These are phyloP conservation scores for Zygothrica quintamaculata DNA, from an alignment of 2,888 invertebrate genomes.

Conservation along the genomic window DNA sequence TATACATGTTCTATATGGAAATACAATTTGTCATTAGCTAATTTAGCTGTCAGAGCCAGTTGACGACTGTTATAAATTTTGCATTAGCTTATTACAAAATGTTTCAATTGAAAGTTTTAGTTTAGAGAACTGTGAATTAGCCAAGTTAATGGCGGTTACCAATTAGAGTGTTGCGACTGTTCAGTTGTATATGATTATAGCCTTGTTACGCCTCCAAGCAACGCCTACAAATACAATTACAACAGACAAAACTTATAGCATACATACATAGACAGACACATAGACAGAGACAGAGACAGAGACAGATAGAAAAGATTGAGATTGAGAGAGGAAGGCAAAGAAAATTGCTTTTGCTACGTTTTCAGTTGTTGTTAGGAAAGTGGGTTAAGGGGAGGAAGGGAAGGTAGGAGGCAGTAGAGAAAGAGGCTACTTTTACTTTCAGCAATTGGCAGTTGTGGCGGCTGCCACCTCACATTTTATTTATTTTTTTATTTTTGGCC, in stretches of 20 bases:
- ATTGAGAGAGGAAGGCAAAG: slow-evolving; percentile 14
- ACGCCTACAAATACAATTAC: background rate
- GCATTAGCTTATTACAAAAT: too few species aligned
- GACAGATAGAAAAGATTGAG: background rate
- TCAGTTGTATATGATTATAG: slow-evolving; percentile 21
- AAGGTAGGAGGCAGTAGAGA: too few species aligned
- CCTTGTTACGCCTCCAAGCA: background rate
- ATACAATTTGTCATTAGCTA: background rate
- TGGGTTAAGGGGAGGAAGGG: slow-evolving; percentile 1
- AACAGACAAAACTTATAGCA: too few species aligned
- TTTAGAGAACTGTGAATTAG: slow-evolving; percentile 15
- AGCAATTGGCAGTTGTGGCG: too few species aligned
- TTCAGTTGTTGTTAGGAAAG: slow-evolving; percentile 13
- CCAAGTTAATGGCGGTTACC: slow-evolving; percentile 29
- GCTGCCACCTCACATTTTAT: too few species aligned
- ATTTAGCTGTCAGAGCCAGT: too few species aligned
- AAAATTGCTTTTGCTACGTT: slow-evolving; percentile 37
- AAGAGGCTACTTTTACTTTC: slow-evolving; percentile 46
- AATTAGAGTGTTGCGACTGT: slow-evolving; percentile 24
- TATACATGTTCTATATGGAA: background rate
- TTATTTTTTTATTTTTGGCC: too few species aligned
- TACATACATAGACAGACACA: background rate
- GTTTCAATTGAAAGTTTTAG: slow-evolving; percentile 2
- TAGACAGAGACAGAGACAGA: background rate
- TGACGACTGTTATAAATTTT: background rate